Percentiles rank a stretch among this genome's conserved stretches.
phyloP scores from a whole-genome alignment of 2,113 vertebrate species.

The Corynorhinus townsendii region DNA sequence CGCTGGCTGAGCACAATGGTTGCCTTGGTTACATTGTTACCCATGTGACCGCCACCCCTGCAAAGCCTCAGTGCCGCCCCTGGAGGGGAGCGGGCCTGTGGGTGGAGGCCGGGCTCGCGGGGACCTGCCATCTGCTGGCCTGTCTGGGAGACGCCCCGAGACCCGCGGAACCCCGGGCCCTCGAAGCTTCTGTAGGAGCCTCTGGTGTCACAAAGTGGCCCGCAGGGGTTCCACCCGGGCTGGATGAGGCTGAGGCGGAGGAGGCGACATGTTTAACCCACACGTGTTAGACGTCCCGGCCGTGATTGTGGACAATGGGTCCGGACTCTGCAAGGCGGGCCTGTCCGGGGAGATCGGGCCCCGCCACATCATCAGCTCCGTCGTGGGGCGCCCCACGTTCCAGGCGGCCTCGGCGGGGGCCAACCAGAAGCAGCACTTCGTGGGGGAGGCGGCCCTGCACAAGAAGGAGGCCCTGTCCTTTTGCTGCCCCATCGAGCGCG shows the following conservation, averaged over 20 bases:
- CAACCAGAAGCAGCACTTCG: not conserved
- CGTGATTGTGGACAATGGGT: slow-evolving; percentile 60
- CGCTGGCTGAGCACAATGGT: not conserved
- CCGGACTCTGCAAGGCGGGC: slow-evolving; percentile 70
- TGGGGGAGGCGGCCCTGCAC: slow-evolving; percentile 57
- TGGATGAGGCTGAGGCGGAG: rapidly evolving
- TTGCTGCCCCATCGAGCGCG: slow-evolving; percentile 51
- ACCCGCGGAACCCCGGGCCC: not conserved
- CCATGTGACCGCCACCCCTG: rapidly evolving
- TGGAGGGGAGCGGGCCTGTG: not conserved
- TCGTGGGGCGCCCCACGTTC: slow-evolving; percentile 59
- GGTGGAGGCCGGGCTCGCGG: not conserved
- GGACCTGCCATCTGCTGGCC: not conserved
- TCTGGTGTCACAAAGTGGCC: not conserved
- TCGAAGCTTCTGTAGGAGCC: not conserved
- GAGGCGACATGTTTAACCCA: not conserved
- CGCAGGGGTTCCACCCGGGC: not conserved
- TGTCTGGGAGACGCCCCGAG: not conserved
- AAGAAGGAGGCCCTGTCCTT: slow-evolving; percentile 37
- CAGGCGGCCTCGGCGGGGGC: not conserved
- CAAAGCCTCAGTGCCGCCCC: not conserved
- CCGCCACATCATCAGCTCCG: slow-evolving; percentile 28
- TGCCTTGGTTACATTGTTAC: slow-evolving; percentile 39
- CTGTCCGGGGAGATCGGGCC: slow-evolving; percentile 73
- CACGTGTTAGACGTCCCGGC: slow-evolving; percentile 39